Percentiles rank a stretch among this genome's conserved stretches.
Evolutionary conservation across 2,888 invertebrate genomes (phyloP).

Genomic region (Liposcelis brunnea): DNA sequence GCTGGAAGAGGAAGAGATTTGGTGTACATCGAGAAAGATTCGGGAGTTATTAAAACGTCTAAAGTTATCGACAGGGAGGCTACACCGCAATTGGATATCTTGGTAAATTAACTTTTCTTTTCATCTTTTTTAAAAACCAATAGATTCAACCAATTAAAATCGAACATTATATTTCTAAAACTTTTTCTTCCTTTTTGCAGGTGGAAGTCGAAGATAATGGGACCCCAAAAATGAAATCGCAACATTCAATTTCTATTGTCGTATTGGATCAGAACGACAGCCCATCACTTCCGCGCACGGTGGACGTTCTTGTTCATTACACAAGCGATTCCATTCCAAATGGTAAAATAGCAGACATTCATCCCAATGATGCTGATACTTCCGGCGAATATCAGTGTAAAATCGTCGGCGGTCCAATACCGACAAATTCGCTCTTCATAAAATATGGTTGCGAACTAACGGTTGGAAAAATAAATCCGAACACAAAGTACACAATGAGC

Average conservation of each 20-base stretch:
- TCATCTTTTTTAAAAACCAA: no score
- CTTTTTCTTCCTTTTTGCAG: slow-evolving; percentile 19
- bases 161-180: neutral
- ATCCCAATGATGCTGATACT: slow-evolving; percentile 82
- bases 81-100: slow-evolving; percentile 52
- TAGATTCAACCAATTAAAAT: slow-evolving; percentile 6
- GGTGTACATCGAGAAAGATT: slow-evolving; percentile 60
- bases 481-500: slow-evolving; percentile 56
- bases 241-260: slow-evolving; percentile 54
- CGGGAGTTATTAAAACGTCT: slow-evolving; percentile 63
- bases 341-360: slow-evolving; percentile 79
- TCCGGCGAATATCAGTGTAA: slow-evolving; percentile 78
- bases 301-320: slow-evolving; percentile 59
- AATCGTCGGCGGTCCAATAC: slow-evolving; percentile 45
- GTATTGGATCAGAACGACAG: slow-evolving; percentile 82
- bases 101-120: slow-evolving; percentile 25
- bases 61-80: slow-evolving; percentile 66
- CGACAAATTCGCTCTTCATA: slow-evolving; percentile 39
- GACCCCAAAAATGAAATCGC: slow-evolving; percentile 62
- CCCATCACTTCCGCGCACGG: slow-evolving; percentile 67
- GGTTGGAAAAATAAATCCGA: slow-evolving; percentile 49
- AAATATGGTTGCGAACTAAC: slow-evolving; percentile 63
- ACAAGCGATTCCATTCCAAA: slow-evolving; percentile 57
- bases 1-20: slow-evolving; percentile 61
- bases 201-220: slow-evolving; percentile 82